Conservation (phyloP, 2,888 invertebrate species). For the Ochlodes sylvanus region DNA sequence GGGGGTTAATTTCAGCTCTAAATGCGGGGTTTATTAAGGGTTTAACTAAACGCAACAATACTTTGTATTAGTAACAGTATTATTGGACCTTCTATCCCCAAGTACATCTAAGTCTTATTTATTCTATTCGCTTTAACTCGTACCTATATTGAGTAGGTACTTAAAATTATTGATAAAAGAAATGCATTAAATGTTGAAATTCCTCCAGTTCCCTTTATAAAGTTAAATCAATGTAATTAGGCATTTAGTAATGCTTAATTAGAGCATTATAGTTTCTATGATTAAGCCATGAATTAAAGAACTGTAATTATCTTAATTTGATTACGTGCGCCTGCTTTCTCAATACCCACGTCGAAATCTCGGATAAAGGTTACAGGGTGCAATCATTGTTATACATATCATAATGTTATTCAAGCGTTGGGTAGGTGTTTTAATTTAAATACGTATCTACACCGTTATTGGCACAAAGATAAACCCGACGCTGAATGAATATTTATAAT, state of each 20-base stretch:
- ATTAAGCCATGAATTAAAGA: conserved; percentile 12
- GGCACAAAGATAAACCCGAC: conserved; percentile 62
- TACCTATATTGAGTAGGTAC: too few species aligned
- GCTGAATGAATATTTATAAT: conserved; percentile 71
- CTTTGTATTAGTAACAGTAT: too few species aligned
- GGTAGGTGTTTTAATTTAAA: conserved; percentile 53
- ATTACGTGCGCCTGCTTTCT: conserved; percentile 40
- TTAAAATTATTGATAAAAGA: neutral
- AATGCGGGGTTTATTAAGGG: too few species aligned
- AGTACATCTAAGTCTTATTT: too few species aligned
- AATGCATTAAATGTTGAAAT: neutral
- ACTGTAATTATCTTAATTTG: conserved; percentile 33
- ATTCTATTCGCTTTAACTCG: too few species aligned
- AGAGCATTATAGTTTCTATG: neutral
- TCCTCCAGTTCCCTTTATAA: neutral
- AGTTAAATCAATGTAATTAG: neutral
- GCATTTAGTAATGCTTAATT: neutral
- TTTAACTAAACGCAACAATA: too few species aligned
- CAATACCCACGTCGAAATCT: conserved; percentile 25
- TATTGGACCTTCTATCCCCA: too few species aligned
- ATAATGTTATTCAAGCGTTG: conserved; percentile 45
- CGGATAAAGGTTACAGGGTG: conserved; percentile 38
- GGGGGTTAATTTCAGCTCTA: too few species aligned
- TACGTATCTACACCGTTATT: conserved; percentile 61
- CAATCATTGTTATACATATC: conserved; percentile 39